A percentile compares a stretch with the other conserved stretches of the same genome.
phyloP scores from a whole-genome alignment of 2,888 invertebrate species.

The Lepas anatifera region DNA sequence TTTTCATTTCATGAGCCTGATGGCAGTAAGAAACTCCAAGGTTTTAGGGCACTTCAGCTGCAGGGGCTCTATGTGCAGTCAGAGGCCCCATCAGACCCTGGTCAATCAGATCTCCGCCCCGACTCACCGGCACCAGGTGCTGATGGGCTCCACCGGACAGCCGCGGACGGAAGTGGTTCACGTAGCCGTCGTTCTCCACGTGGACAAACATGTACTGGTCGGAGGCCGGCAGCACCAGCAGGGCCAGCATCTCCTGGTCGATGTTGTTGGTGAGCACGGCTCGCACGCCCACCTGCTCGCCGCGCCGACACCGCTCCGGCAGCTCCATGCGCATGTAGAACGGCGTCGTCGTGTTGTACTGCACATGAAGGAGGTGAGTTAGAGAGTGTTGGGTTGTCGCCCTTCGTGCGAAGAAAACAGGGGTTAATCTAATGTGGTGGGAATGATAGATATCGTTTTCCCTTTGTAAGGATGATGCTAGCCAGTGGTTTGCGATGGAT shows the following conservation, averaged over 20 bases:
- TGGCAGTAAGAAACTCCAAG: too few species aligned
- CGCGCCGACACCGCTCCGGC: constrained; percentile 37
- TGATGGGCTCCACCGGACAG: constrained; percentile 40
- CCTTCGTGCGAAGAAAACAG: too few species aligned
- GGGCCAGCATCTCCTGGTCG: constrained; percentile 31
- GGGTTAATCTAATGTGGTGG: too few species aligned
- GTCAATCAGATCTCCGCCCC: too few species aligned
- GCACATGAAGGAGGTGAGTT: background rate
- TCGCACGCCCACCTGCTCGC: constrained; percentile 39
- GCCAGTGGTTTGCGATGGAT: too few species aligned
- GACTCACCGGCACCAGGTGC: constrained; percentile 38
- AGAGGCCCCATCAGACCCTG: too few species aligned
- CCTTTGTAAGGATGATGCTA: too few species aligned
- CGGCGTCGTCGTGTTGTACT: constrained; percentile 31
- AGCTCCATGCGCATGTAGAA: constrained; percentile 42
- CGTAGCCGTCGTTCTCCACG: constrained; percentile 39
- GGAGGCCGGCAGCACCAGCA: constrained; percentile 38
- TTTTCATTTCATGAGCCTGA: too few species aligned
- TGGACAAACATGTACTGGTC: constrained; percentile 40
- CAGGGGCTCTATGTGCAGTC: too few species aligned
- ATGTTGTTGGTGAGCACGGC: constrained; percentile 32
- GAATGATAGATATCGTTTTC: too few species aligned
- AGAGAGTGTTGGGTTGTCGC: too few species aligned
- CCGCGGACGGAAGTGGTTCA: constrained; percentile 38
- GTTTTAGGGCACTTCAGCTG: too few species aligned